Conservation (phyloP, 2,797 vertebrate genomes). For the Clarias pachynema region DNA sequence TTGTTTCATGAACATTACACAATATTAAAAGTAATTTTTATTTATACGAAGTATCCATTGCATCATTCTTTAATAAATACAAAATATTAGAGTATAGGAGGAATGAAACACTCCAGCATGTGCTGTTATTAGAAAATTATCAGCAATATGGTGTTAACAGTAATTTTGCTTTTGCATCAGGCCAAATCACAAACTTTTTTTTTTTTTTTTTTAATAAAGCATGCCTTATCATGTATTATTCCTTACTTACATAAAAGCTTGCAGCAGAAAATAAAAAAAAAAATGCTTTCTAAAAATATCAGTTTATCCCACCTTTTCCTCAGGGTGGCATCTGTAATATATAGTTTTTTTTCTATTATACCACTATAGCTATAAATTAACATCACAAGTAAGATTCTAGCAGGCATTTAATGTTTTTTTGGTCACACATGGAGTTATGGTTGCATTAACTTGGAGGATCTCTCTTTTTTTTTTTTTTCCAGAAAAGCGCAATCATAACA, state of each 20-base stretch:
- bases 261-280: not conserved
- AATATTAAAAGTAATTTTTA: not conserved
- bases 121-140: not conserved
- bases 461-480: not conserved
- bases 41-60: not conserved
- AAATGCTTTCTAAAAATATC: not conserved
- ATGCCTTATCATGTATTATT: not conserved
- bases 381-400: not conserved
- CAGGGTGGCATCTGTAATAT: not conserved
- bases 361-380: not conserved
- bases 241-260: not conserved
- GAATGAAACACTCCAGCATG: not conserved
- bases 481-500: not conserved
- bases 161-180: not conserved
- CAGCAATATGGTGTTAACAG: not conserved
- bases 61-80: not conserved
- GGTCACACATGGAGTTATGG: not conserved
- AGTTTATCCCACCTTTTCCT: not conserved
- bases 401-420: not conserved
- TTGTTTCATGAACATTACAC: not conserved
- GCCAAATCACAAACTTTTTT: not conserved
- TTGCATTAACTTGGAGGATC: not conserved
- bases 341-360: not conserved
- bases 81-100: too few species aligned
- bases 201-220: not conserved